Base-by-base conservation (phyloP, 1,140 invertebrate species). In the Pissodes strobi region DNA sequence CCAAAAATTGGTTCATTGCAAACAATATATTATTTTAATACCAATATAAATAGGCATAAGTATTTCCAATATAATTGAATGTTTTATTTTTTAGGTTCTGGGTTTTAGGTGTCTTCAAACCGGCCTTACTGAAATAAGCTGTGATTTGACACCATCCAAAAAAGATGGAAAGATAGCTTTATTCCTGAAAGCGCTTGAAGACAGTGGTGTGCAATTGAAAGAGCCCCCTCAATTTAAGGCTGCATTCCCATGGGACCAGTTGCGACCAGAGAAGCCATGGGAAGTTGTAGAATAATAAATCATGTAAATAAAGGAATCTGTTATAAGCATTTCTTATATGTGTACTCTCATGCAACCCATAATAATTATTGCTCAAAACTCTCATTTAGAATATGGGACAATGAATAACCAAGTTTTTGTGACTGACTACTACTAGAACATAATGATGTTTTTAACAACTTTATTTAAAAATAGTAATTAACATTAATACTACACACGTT, bases 91-190 rank as follows among this genome's bases (percentile, higher is more conserved):
- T 22, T 41, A 77, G 76, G 70, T 87, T 3, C 80, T 97, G 41
- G 93, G 90, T 0, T 84, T 87, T 68, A 83, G 94, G 25, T 96
- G 94, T 75, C 75, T 94, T 0, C 86, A 95, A 79, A 82, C 84
- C 74, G 94, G 94, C 3, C 89, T 97, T 52, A 83, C 80, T 2
- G 86, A 92, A 77, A 83, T 94, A 65, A 78, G 83, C 30, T 85
- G 82, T 73, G 75, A 87, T 68, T 79, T 87, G n/a, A 72, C 84
- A 45, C 68, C 82, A n/a, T 38, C 71, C 23, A 71, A 79, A 4
- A 69, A 80, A 60, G 85, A 85, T 52, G 82, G 83, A 23, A 92
- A 89, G 78, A 70, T 88, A 13, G 80, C 86, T 15, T 80, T 83
- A 38, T 87, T 95, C 52, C 65, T 93, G 0, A 79, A 87, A 68